phyloP scores from a whole-genome alignment of 2,113 vertebrate species.

The Campylomormyrus numenius region DNA sequence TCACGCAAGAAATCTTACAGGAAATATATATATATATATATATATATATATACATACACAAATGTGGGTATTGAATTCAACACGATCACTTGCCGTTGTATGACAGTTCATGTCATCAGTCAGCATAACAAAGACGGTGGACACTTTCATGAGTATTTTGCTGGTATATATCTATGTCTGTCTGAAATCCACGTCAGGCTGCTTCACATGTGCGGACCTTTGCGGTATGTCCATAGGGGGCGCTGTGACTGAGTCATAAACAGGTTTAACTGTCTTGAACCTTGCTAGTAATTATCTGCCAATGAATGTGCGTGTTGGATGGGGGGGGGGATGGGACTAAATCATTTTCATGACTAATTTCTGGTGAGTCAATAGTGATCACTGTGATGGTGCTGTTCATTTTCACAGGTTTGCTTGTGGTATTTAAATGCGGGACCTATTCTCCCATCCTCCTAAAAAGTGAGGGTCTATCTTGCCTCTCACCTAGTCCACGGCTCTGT shows the following conservation, averaged over 20 bases:
- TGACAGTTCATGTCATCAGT: not conserved
- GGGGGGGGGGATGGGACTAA: too few relatives aligned
- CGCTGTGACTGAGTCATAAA: not conserved
- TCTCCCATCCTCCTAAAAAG: not conserved
- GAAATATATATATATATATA: too few relatives aligned
- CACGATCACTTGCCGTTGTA: not conserved
- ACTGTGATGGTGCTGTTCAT: not conserved
- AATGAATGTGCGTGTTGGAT: not conserved
- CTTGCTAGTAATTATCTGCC: not conserved
- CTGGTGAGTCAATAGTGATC: not conserved
- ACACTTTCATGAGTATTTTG: not conserved
- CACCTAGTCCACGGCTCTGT: not conserved
- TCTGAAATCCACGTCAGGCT: not conserved
- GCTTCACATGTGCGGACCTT: not conserved
- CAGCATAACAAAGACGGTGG: not conserved
- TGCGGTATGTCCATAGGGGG: not conserved
- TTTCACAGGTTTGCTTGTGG: not conserved
- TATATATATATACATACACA: too few relatives aligned
- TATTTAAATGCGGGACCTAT: too few relatives aligned
- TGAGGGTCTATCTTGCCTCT: not conserved
- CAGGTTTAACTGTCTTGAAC: not conserved
- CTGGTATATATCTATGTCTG: not conserved
- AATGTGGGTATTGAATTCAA: not conserved
- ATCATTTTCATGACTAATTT: not conserved
- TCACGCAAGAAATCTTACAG: too few relatives aligned